Evolutionary conservation across 2,888 invertebrate species (phyloP).

Genomic region (Cataglyphis livida): DNA sequence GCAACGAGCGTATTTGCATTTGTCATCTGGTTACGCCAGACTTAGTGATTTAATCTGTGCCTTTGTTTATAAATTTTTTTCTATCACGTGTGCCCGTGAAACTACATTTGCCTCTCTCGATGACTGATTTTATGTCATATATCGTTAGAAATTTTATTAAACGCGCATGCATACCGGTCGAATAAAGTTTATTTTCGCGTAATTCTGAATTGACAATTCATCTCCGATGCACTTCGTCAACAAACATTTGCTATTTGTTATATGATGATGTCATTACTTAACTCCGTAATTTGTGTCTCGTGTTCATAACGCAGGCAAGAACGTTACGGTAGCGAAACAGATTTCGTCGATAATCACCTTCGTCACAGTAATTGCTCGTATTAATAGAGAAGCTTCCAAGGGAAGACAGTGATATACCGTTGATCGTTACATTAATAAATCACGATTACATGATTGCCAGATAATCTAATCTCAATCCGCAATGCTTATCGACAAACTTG

Average conservation of each 20-base stretch:
- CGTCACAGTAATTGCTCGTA: slow-evolving; percentile 30
- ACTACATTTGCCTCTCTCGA: slow-evolving; percentile 18
- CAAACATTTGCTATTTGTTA: slow-evolving; percentile 41
- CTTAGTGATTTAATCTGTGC: slow-evolving; percentile 26
- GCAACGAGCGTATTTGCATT: slow-evolving; percentile 36
- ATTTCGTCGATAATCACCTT: slow-evolving; percentile 43
- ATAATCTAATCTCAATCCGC: slow-evolving; percentile 1
- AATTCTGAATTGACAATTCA: slow-evolving; percentile 53
- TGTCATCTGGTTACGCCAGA: slow-evolving; percentile 2
- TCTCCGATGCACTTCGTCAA: slow-evolving; percentile 54
- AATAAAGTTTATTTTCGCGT: not conserved
- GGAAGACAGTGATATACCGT: slow-evolving; percentile 4
- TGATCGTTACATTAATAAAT: slow-evolving; percentile 27
- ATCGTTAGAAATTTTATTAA: slow-evolving; percentile 14
- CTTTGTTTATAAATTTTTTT: slow-evolving; percentile 48
- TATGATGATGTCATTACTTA: slow-evolving; percentile 8
- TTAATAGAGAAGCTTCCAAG: not conserved
- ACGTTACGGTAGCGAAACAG: slow-evolving; percentile 11
- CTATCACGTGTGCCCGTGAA: not conserved
- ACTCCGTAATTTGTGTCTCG: slow-evolving; percentile 44
- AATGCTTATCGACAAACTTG: not conserved
- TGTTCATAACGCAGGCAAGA: slow-evolving; percentile 16
- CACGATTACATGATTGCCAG: not conserved
- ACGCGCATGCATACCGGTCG: not conserved
- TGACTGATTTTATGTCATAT: slow-evolving; percentile 24